A percentile compares a stretch with the other conserved stretches of the same genome.
phyloP scores from a whole-genome alignment of 1,140 invertebrate species.

The Metaphire vulgaris region DNA sequence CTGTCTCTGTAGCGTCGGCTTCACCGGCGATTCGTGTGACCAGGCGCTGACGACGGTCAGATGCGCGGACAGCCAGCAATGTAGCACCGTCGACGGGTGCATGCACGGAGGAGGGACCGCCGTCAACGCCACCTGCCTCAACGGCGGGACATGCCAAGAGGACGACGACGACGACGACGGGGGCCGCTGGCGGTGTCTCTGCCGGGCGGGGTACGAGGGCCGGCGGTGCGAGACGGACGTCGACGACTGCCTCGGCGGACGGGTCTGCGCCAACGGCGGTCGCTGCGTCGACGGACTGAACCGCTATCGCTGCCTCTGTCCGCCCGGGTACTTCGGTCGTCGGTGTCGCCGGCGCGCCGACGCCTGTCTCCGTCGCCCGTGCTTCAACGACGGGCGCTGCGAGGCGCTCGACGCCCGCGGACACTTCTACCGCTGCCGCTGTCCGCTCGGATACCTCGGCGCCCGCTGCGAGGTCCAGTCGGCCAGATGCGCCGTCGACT shows the following conservation, averaged over 20 bases:
- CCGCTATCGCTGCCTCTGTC: neutral
- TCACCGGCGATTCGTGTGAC: neutral
- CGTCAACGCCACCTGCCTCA: no score
- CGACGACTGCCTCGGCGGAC: constrained; percentile 3
- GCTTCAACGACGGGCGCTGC: neutral
- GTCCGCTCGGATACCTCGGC: neutral
- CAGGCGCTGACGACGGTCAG: no score
- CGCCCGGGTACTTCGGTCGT: neutral
- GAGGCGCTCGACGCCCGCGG: neutral
- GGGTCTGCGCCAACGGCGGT: constrained; percentile 3
- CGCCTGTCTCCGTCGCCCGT: neutral
- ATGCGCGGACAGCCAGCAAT: no score
- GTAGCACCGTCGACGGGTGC: no score
- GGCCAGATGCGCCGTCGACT: neutral
- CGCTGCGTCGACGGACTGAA: constrained; percentile 5
- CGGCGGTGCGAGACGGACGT: constrained; percentile 46
- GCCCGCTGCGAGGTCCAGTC: neutral
- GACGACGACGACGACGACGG: neutral
- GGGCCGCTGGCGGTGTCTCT: constrained; percentile 33
- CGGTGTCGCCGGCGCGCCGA: neutral
- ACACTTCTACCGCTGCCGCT: neutral
- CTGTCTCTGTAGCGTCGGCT: neutral
- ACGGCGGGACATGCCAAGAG: neutral
- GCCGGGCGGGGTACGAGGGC: constrained; percentile 47
- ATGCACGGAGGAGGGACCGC: no score